Percentiles rank a stretch among this genome's conserved stretches.
phyloP scores from a whole-genome alignment of 2,888 invertebrate genomes.

The Syrphus vitripennis region DNA sequence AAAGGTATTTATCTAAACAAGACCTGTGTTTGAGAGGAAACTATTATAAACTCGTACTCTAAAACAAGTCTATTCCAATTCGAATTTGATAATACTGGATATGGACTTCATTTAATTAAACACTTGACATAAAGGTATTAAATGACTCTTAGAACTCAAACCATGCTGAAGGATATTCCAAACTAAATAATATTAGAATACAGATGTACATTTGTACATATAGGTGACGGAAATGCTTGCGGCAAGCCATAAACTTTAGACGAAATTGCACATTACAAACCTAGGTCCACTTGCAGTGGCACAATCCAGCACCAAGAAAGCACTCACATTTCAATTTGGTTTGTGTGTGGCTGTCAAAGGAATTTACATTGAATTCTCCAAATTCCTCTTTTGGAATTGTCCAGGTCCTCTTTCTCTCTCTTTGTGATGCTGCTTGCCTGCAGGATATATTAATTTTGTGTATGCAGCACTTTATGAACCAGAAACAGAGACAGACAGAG shows the following conservation, averaged over 20 bases:
- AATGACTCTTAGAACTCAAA: background rate
- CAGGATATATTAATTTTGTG: conserved; percentile 30
- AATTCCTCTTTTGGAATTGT: conserved; percentile 13
- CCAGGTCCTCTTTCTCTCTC: too few relatives aligned
- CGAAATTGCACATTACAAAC: background rate
- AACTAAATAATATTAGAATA: conserved; percentile 3
- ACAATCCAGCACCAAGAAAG: background rate
- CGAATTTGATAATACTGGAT: background rate
- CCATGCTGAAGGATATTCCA: background rate
- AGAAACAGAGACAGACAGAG: background rate
- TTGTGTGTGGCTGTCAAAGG: conserved; percentile 1
- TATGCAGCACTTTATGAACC: background rate
- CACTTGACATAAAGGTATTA: background rate
- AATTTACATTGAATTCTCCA: conserved; percentile 9
- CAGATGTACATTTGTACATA: background rate
- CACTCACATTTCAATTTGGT: background rate
- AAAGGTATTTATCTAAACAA: background rate
- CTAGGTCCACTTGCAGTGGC: background rate
- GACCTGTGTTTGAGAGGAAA: background rate
- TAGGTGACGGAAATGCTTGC: conserved; percentile 12
- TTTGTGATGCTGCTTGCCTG: too few relatives aligned
- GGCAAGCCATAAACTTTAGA: conserved; percentile 20
- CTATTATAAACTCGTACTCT: background rate
- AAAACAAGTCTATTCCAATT: background rate
- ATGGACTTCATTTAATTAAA: conserved; percentile 48